Evolutionary conservation across 2,113 vertebrate genomes (phyloP).

Genomic region (Clupea harengus): DNA sequence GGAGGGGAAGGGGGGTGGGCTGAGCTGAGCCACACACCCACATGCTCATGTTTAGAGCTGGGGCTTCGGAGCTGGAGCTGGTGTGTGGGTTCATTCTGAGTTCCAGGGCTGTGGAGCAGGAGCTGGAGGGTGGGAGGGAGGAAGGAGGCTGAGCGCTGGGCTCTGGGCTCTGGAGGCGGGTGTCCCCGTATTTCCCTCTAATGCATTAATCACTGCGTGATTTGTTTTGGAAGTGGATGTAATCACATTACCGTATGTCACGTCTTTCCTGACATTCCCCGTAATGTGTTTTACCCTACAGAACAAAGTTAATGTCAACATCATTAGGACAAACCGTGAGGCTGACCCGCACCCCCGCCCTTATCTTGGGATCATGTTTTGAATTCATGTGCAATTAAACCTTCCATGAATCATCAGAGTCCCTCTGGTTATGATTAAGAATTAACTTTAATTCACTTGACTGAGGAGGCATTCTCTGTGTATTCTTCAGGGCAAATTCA

Average conservation of each 20-base stretch:
- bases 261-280: conserved; percentile 22
- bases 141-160: background rate
- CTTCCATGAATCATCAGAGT: background rate
- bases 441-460: background rate
- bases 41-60: too few species aligned
- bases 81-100: too few species aligned
- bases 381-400: background rate
- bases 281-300: conserved; percentile 26
- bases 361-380: background rate
- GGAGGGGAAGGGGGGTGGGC: too few species aligned
- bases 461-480: background rate
- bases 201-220: background rate
- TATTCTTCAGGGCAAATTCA: background rate
- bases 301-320: background rate
- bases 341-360: background rate
- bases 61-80: too few species aligned
- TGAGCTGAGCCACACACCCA: background rate
- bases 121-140: background rate
- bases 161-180: background rate
- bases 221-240: conserved; percentile 8
- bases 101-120: background rate
- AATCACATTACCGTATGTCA: conserved; percentile 24
- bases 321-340: background rate
- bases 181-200: background rate
- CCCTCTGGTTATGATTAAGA: background rate